Percentiles rank a stretch among this genome's conserved stretches.
Evolutionary conservation across 92 coral and sea anemone genomes (phyloP).

Genomic region (Porites evermanni): DNA sequence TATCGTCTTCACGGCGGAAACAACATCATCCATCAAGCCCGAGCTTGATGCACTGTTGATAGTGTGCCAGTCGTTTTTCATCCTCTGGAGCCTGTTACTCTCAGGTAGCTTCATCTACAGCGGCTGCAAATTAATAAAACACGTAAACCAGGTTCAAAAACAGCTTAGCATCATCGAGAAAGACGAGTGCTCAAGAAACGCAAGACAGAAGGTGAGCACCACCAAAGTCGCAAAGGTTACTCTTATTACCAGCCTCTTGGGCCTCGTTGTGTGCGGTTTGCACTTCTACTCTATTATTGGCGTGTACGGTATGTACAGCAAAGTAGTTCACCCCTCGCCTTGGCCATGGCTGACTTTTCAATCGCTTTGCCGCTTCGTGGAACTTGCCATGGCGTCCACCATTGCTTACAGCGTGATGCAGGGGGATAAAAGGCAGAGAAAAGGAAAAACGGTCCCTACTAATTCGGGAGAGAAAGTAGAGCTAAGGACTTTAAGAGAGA

Average conservation of each 20-base stretch:
- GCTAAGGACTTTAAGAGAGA: background rate
- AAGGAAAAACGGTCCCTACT: background rate
- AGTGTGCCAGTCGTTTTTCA: conserved; percentile 87
- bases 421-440: conserved; percentile 33
- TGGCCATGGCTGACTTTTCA: conserved; percentile 95
- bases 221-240: conserved; percentile 79
- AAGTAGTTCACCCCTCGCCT: conserved; percentile 74
- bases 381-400: conserved; percentile 78
- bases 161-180: conserved; percentile 23
- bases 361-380: conserved; percentile 83
- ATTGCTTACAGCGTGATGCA: conserved; percentile 85
- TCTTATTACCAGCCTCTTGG: conserved; percentile 69
- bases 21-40: conserved; percentile 57
- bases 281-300: conserved; percentile 89
- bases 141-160: conserved; percentile 22
- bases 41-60: conserved; percentile 69
- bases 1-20: conserved; percentile 74
- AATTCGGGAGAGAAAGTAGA: background rate
- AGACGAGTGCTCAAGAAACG: background rate
- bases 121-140: conserved; percentile 65
- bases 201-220: conserved; percentile 29
- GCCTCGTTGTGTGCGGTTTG: conserved; percentile 65
- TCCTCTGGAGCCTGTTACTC: conserved; percentile 75
- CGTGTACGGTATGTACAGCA: conserved; percentile 77
- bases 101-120: conserved; percentile 87